Base-by-base conservation (phyloP, 2,797 vertebrate species). In the Acanthurus lineatus region DNA sequence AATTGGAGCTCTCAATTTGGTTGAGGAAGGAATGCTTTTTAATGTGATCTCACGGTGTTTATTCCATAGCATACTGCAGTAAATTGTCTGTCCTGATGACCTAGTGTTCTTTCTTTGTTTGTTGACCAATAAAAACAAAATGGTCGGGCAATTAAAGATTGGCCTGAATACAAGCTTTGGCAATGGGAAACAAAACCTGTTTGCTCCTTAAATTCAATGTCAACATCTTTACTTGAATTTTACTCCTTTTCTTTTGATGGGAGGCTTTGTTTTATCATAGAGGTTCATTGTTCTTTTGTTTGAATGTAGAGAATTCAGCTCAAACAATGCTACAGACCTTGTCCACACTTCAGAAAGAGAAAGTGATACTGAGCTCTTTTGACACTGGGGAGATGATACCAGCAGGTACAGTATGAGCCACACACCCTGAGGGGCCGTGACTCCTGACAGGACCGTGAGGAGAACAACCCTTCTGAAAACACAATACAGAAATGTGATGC, bases 1-100 rank as follows among this genome's bases (percentile, higher is more conserved):
- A 89, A 91, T 92, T 90, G 90, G 62, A 81, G 57, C 73, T 81
- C 65, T 7, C 88, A 76, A 88, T 89, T 88, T 83, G 86, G 81
- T 84, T 4, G n/a, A 82, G 73, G 67, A 81, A 74, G 69, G 72
- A 79, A 86, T 81, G 70, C 44, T 84, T 51, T 86, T 81, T 73
- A 82, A 73, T 57, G 68, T 82, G 81, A 86, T 74, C 75, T 86
- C 76, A 76, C 25, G 2, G 60, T 85, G 86, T 86, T 89, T 87
- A 67, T 87, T 91, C 75, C 81, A 83, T 83, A 84, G 72, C 53
- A 77, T 66, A 77, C 60, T 62, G 76, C 76, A 82, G 28, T 89
- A 79, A 91, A 90, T 61, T 53, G 59, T 81, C 69, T 91, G 66
- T 88, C 89, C 67, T 67, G 62, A 73, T 48, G 88, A 83, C 76